These are phyloP conservation scores for Drosophila subpulchrella DNA, from an alignment of 1,140 invertebrate genomes.

Conservation along the genomic window DNA sequence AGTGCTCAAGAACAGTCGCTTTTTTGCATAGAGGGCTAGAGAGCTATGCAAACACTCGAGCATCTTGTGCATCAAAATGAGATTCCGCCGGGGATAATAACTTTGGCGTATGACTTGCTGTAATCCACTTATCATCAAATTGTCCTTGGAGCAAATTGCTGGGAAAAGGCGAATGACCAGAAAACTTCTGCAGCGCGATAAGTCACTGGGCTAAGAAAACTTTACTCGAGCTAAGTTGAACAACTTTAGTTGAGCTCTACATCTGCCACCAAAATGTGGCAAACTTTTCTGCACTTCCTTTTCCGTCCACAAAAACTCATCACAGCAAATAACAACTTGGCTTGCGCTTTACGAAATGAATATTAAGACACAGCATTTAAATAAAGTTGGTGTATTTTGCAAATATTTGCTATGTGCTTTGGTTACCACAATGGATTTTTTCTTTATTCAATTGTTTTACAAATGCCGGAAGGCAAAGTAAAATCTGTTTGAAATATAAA, in stretches of 20 bases:
- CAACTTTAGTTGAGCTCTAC: constrained; percentile 25
- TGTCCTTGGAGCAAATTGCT: constrained; percentile 24
- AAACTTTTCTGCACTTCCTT: constrained; percentile 27
- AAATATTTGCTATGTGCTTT: too few species aligned
- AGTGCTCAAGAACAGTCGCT: constrained; percentile 24
- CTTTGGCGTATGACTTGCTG: constrained; percentile 32
- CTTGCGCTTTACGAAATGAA: neutral
- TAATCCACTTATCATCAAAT: constrained; percentile 39
- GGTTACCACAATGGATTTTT: too few species aligned
- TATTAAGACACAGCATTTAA: too few species aligned
- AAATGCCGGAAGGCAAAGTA: too few species aligned
- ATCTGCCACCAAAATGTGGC: constrained; percentile 24
- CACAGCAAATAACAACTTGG: neutral
- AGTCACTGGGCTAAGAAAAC: constrained; percentile 4
- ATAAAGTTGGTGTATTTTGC: too few species aligned
- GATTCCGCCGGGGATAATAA: constrained; percentile 26
- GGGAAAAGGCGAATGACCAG: constrained; percentile 16
- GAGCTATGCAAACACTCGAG: constrained; percentile 47
- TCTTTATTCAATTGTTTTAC: too few species aligned
- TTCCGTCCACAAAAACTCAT: constrained; percentile 13
- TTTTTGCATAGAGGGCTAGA: constrained; percentile 17
- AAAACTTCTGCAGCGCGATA: constrained; percentile 9
- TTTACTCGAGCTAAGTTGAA: constrained; percentile 3
- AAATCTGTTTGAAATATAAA: too few species aligned
- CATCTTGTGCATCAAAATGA: constrained; percentile 16